These are phyloP conservation scores for Malachius bipustulatus DNA, from an alignment of 2,888 invertebrate species.

Conservation along the genomic window DNA sequence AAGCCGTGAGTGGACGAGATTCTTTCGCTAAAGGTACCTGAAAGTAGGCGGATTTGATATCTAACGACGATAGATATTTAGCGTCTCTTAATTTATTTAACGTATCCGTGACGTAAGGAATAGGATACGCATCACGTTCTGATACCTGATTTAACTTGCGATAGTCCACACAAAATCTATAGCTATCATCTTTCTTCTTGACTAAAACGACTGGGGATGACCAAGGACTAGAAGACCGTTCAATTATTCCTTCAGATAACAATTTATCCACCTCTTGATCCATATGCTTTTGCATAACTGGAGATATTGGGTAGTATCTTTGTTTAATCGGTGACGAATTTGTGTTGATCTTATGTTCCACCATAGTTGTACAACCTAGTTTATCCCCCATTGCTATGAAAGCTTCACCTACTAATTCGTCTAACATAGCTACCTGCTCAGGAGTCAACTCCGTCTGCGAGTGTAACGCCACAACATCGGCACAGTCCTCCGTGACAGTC, in stretches of 20 bases:
- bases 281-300: conserved; percentile 11
- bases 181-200: conserved; percentile 21
- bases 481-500: background rate
- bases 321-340: conserved; percentile 11
- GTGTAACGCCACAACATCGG: conserved; percentile 3
- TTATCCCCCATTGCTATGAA: conserved; percentile 3
- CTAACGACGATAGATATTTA: too few relatives aligned
- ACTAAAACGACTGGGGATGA: too few relatives aligned
- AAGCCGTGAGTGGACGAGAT: conserved; percentile 23
- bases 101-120: conserved; percentile 24
- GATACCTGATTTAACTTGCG: conserved; percentile 26
- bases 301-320: conserved; percentile 11
- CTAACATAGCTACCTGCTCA: conserved; percentile 5
- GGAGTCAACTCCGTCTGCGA: conserved; percentile 2
- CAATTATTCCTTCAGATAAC: conserved; percentile 11
- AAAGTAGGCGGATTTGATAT: conserved; percentile 22
- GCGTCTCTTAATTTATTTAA: conserved; percentile 24
- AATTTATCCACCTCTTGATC: conserved; percentile 9
- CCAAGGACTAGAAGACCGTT: too few relatives aligned
- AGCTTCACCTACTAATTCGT: conserved; percentile 2
- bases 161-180: conserved; percentile 25
- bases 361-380: conserved; percentile 11
- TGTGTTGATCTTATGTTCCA: conserved; percentile 13
- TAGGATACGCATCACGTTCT: conserved; percentile 24
- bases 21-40: conserved; percentile 22